These are phyloP conservation scores for Gouania willdenowi DNA, from an alignment of 2,797 vertebrate species.

Conservation along the genomic window DNA sequence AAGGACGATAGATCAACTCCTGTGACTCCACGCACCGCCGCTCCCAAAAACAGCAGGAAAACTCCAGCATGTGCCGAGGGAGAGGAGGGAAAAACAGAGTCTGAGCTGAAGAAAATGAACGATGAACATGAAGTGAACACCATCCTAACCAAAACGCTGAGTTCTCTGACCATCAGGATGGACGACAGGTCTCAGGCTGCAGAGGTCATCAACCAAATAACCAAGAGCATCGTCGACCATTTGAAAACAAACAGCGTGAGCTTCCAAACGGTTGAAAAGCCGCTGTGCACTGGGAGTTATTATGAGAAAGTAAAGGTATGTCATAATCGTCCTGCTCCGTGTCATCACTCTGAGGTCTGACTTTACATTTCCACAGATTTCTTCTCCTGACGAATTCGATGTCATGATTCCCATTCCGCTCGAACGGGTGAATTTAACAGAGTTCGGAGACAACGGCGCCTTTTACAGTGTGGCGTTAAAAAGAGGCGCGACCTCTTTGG, in stretches of 20 bases:
- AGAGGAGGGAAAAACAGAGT: too few species aligned
- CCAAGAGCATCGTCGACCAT: slow-evolving; percentile 6
- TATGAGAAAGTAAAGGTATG: slow-evolving; percentile 73
- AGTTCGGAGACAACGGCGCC: slow-evolving; percentile 59
- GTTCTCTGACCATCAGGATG: slow-evolving; percentile 45
- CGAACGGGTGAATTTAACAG: slow-evolving; percentile 53
- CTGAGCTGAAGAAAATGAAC: background rate
- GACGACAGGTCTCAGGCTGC: background rate
- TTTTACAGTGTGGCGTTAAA: slow-evolving; percentile 75
- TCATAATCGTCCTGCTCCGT: too few species aligned
- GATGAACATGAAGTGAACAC: background rate
- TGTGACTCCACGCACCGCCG: too few species aligned
- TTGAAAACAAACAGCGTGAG: slow-evolving; percentile 11
- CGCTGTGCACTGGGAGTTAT: slow-evolving; percentile 64
- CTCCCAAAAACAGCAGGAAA: background rate
- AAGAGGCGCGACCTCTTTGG: slow-evolving; percentile 55
- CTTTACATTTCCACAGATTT: slow-evolving; percentile 72
- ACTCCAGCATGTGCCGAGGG: background rate
- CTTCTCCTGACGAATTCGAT: slow-evolving; percentile 85
- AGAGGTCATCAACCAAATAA: slow-evolving; percentile 34
- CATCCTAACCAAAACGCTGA: slow-evolving; percentile 34
- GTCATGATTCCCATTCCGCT: slow-evolving; percentile 79
- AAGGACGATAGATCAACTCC: too few species aligned
- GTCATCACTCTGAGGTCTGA: background rate
- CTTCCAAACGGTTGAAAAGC: slow-evolving; percentile 25